Conservation (phyloP, 2,888 invertebrate genomes). For the Leptinotarsa rubiginosa region DNA sequence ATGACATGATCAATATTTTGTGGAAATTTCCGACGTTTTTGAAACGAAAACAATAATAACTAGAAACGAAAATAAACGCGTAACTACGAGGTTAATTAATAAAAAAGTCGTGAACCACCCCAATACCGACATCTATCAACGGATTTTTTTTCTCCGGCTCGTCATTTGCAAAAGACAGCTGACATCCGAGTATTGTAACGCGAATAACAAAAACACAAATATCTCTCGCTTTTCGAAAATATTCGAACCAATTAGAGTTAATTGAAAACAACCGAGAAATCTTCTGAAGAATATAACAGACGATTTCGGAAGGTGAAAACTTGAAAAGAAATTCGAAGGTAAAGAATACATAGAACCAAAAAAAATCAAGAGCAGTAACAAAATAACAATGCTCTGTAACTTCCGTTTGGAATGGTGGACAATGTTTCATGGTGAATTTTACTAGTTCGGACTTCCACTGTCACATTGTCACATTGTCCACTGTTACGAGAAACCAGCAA, state of each 20-base stretch:
- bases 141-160: not conserved
- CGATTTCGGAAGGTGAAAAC: not conserved
- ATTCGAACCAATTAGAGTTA: not conserved
- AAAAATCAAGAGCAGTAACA: not conserved
- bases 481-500: too few species aligned
- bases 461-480: too few species aligned
- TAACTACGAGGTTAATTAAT: not conserved
- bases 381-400: not conserved
- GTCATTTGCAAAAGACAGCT: conserved; percentile 6
- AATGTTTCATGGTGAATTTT: too few species aligned
- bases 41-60: not conserved
- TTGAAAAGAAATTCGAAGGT: not conserved
- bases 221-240: not conserved
- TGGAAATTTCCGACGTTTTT: not conserved
- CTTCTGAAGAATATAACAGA: too few species aligned
- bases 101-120: not conserved
- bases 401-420: too few species aligned
- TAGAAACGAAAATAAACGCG: not conserved
- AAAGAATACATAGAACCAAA: not conserved
- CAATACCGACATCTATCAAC: conserved; percentile 1
- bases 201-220: not conserved
- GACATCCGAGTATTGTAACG: not conserved
- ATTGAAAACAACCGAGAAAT: not conserved
- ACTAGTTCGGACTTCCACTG: too few species aligned
- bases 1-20: not conserved